Conservation (phyloP, 2,797 vertebrate genomes). For the Acanthurus tractus region DNA sequence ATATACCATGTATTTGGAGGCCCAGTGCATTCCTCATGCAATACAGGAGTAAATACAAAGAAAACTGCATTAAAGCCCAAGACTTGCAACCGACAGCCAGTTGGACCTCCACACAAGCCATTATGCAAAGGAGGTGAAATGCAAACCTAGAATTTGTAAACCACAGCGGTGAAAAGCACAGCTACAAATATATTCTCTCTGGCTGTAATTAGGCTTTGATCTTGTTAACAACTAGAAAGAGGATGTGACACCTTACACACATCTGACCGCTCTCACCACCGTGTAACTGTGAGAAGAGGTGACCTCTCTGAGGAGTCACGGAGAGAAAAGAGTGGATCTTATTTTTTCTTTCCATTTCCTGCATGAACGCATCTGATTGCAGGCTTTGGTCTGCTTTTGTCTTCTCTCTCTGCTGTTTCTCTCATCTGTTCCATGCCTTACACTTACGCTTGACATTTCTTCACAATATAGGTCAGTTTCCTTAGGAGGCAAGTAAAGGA, state of each 20-base stretch:
- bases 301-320: conserved; percentile 65
- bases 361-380: conserved; percentile 79
- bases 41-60: conserved; percentile 30
- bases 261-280: conserved; percentile 42
- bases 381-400: conserved; percentile 80
- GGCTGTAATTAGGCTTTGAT: conserved; percentile 67
- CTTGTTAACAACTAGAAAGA: conserved; percentile 58
- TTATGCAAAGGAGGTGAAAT: neutral
- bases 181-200: conserved; percentile 53
- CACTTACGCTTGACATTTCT: conserved; percentile 82
- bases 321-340: conserved; percentile 64
- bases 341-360: conserved; percentile 81
- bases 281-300: conserved; percentile 49
- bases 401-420: conserved; percentile 67
- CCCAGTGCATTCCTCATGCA: neutral
- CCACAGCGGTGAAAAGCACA: neutral
- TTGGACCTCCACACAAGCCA: neutral
- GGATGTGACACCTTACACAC: conserved; percentile 36
- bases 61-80: conserved; percentile 21
- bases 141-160: conserved; percentile 20
- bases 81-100: conserved; percentile 3
- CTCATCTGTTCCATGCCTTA: conserved; percentile 65
- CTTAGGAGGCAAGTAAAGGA: conserved; percentile 56
- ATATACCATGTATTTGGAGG: neutral
- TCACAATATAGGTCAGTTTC: conserved; percentile 85